Evolutionary conservation across 2,113 vertebrate genomes (phyloP), one percentile per base, ranked within the genome.

Genomic region (Peromyscus maniculatus): DNA sequence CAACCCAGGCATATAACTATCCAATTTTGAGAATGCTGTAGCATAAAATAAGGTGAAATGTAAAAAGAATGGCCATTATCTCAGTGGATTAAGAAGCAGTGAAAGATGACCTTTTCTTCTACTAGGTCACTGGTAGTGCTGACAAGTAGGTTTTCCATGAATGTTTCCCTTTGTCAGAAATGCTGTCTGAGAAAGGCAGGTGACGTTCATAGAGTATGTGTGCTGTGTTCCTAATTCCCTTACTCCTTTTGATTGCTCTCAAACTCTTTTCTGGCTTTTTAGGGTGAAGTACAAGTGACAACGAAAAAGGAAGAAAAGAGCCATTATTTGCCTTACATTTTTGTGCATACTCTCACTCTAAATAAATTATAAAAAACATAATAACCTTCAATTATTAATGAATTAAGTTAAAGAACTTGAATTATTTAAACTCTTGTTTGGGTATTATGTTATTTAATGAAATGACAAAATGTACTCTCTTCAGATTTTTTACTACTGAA

Each of bases 401-500:
- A 46, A 31, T 46, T 31, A 66, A 67, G 83, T 75, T 79, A 72
- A 96, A 89, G 52, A 93, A 92, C n/a, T 66, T 10, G 6, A 55
- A 87, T 3, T 93, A 72, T 80, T 93, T 80, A 66, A 91, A 89
- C 52, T 78, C 36, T 75, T 55, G 7, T n/a, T 91, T 95, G 69
- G 11, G 31, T 87, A 36, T 4, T 93, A 72, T 92, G 46, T 87
- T 77, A 83, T 69, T 91, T 71, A 91, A 17, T 17, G 3, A 74
- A 10, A 43, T 69, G 87, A 90, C 55, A 49, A 89, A 89, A 46
- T 83, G 52, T 72, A 11, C 12, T 49, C 5, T 93, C 36, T 26
- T 74, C 49, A 90, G 17, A 64, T 21, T 87, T 21, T 55, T 95
- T 96, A 96, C 64, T 67, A 77, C 67, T 46, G 93, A 92, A 36